These are phyloP conservation scores for Apogon talboti DNA, from an alignment of 2,797 vertebrate species.

Conservation along the genomic window DNA sequence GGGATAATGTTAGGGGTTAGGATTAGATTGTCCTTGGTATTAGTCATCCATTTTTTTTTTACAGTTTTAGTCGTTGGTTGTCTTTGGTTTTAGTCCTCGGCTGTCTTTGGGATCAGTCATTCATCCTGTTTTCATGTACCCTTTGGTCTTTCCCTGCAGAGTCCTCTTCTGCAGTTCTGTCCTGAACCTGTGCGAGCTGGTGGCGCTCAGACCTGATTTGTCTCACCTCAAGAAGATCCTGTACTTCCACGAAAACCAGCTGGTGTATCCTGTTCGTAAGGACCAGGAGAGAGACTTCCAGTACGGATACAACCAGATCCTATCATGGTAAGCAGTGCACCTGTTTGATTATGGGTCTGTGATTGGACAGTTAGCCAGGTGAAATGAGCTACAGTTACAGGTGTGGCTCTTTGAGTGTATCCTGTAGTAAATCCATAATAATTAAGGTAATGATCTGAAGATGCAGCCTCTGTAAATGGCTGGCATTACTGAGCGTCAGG, in stretches of 20 bases:
- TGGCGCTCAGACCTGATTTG: constrained; percentile 93
- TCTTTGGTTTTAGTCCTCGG: neutral
- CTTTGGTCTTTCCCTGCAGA: constrained; percentile 73
- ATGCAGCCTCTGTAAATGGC: too few relatives aligned
- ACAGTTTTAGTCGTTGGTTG: too few relatives aligned
- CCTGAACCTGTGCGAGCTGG: constrained; percentile 94
- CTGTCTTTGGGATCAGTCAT: neutral
- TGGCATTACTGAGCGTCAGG: constrained; percentile 29
- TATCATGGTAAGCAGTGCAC: constrained; percentile 89
- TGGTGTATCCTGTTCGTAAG: constrained; percentile 89
- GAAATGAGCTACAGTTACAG: neutral
- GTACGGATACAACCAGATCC: constrained; percentile 97
- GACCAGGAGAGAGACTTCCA: constrained; percentile 94
- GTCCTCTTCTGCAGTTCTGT: constrained; percentile 94
- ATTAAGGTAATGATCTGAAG: too few relatives aligned
- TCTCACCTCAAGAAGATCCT: constrained; percentile 92
- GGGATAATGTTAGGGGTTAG: too few relatives aligned
- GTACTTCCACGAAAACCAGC: constrained; percentile 98
- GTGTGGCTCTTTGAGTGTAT: neutral
- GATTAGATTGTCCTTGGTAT: too few relatives aligned
- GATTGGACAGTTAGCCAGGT: neutral
- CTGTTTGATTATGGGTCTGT: neutral
- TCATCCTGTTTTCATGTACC: neutral
- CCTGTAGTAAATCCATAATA: too few relatives aligned
- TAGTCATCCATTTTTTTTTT: too few relatives aligned